Conservation (phyloP, 1,140 invertebrate species). For the Trichonephila clavipes region DNA sequence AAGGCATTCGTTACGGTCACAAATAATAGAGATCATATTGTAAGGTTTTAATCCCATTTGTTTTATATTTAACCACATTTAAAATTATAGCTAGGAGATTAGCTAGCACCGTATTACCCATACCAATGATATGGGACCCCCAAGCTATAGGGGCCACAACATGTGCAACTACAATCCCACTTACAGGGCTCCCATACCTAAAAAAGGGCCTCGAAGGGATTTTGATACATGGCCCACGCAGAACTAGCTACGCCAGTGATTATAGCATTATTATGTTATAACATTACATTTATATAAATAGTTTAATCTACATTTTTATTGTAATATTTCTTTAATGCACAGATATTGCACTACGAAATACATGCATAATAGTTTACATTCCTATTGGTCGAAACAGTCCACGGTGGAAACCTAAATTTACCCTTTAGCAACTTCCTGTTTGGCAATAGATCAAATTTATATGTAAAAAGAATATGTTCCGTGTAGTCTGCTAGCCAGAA, state of each 20-base stretch:
- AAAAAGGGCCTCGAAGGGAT: no score
- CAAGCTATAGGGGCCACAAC: no score
- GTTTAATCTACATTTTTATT: not conserved
- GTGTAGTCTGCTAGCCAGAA: not conserved
- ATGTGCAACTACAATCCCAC: no score
- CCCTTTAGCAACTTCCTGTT: conserved; percentile 61
- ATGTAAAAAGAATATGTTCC: not conserved
- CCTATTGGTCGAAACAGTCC: conserved; percentile 44
- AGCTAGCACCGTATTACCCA: no score
- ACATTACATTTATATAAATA: not conserved
- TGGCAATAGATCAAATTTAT: conserved; percentile 70
- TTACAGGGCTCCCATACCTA: no score
- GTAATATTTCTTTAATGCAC: not conserved
- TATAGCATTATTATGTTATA: not conserved
- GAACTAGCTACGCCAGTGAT: no score
- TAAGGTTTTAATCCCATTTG: not conserved
- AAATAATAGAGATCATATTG: not conserved
- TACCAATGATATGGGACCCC: no score
- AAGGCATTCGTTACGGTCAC: not conserved
- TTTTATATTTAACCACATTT: no score
- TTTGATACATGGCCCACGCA: no score
- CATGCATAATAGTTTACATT: not conserved
- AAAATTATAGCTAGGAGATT: not conserved
- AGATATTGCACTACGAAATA: not conserved
- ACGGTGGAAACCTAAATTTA: conserved; percentile 63